Evolutionary conservation across 2,888 invertebrate species (phyloP).

Genomic region (Drosophila anomelani): DNA sequence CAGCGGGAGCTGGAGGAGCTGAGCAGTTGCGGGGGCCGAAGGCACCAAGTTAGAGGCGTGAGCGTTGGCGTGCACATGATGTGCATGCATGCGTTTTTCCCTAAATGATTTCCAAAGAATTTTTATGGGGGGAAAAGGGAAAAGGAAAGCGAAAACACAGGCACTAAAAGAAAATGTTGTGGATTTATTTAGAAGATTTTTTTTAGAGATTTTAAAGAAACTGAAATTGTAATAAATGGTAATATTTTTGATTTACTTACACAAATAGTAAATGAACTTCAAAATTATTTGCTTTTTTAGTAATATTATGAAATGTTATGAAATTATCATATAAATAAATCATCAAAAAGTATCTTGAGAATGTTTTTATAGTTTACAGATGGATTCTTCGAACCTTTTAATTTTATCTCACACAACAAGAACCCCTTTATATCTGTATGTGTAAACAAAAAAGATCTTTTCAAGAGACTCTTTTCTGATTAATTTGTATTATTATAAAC

Average conservation of each 20-base stretch:
- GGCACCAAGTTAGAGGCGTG: conserved; percentile 15
- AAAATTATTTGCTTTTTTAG: background rate
- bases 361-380: background rate
- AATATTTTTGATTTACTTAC: too few species aligned
- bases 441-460: too few species aligned
- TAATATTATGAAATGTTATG: too few species aligned
- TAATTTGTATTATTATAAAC: conserved; percentile 1
- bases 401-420: background rate
- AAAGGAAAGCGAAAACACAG: conserved; percentile 60
- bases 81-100: conserved; percentile 76
- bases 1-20: background rate
- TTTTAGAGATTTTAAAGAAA: too few species aligned
- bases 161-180: conserved; percentile 7
- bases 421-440: too few species aligned
- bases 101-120: conserved; percentile 73
- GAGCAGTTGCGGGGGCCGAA: conserved; percentile 7
- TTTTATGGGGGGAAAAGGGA: conserved; percentile 72
- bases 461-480: background rate
- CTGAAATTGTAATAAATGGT: too few species aligned
- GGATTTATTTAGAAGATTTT: too few species aligned
- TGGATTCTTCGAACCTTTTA: background rate
- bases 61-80: conserved; percentile 65
- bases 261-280: background rate
- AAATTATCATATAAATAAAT: too few species aligned
- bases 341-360: background rate